phyloP scores from a whole-genome alignment of 2,888 invertebrate genomes.

The Sturmia bella region DNA sequence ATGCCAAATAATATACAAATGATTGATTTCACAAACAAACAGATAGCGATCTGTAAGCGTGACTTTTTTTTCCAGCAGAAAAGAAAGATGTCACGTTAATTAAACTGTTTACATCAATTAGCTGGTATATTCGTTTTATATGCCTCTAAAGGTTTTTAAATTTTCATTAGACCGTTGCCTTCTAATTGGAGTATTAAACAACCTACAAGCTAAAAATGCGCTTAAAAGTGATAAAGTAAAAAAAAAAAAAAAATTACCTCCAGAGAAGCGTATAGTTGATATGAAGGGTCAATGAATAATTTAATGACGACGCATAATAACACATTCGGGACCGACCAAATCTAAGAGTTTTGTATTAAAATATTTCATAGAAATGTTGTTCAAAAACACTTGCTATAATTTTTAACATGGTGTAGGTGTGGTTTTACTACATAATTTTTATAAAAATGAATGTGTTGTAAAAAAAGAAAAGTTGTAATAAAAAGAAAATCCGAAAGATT shows the following conservation, averaged over 20 bases:
- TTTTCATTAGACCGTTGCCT: conserved; percentile 30
- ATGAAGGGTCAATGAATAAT: too few relatives aligned
- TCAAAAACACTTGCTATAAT: too few relatives aligned
- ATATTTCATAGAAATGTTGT: too few relatives aligned
- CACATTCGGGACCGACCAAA: too few relatives aligned
- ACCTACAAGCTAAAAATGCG: not conserved
- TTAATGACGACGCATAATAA: too few relatives aligned
- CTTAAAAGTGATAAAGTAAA: not conserved
- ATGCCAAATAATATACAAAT: conserved; percentile 1
- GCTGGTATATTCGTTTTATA: not conserved
- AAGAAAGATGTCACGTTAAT: conserved; percentile 29
- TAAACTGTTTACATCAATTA: conserved; percentile 16
- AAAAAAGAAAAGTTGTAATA: too few relatives aligned
- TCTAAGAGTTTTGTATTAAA: too few relatives aligned
- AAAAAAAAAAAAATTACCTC: conserved; percentile 1
- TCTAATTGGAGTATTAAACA: not conserved
- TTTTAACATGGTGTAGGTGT: too few relatives aligned
- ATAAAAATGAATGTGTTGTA: too few relatives aligned
- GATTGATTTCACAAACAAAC: not conserved
- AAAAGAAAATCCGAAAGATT: too few relatives aligned
- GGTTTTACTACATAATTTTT: too few relatives aligned
- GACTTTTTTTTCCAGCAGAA: conserved; percentile 12
- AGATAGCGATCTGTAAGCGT: not conserved
- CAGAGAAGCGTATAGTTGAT: too few relatives aligned
- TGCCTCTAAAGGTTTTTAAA: conserved; percentile 16